Evolutionary conservation across 2,888 invertebrate species (phyloP).

Genomic region (Dicyrtoma fusca): DNA sequence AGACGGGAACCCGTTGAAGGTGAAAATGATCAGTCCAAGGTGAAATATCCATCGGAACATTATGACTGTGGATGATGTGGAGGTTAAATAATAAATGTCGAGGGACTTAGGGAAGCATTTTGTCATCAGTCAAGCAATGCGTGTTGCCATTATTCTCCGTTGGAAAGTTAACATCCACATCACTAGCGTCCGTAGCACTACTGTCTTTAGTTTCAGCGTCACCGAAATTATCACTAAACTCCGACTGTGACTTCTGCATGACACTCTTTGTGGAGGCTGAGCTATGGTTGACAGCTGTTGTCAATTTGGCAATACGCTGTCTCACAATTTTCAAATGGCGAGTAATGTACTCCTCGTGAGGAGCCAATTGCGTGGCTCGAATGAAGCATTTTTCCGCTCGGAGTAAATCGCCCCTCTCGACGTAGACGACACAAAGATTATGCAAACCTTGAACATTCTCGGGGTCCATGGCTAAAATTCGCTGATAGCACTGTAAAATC

Average conservation of each 20-base stretch:
- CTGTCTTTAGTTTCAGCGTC: constrained; percentile 1
- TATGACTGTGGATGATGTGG: neutral
- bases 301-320: constrained; percentile 64
- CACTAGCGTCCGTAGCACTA: constrained; percentile 19
- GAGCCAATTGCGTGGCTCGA: constrained; percentile 79
- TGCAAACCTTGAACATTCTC: constrained; percentile 92
- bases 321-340: constrained; percentile 88
- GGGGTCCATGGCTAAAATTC: constrained; percentile 83
- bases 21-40: too few relatives aligned
- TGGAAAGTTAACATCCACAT: constrained; percentile 43
- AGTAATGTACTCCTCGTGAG: constrained; percentile 86
- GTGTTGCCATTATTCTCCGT: constrained; percentile 48
- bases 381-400: constrained; percentile 83
- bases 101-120: constrained; percentile 44
- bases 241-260: constrained; percentile 32
- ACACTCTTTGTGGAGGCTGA: constrained; percentile 28
- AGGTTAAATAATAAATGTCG: neutral
- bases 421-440: constrained; percentile 94
- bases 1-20: too few relatives aligned
- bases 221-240: constrained; percentile 27
- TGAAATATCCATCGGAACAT: neutral
- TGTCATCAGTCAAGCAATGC: constrained; percentile 47
- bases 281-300: constrained; percentile 42
- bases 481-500: constrained; percentile 77
- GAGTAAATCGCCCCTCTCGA: constrained; percentile 85